Percentiles rank a stretch among this genome's conserved stretches.
phyloP scores from a whole-genome alignment of 1,140 invertebrate genomes.

The Neuroterus valhalla region DNA sequence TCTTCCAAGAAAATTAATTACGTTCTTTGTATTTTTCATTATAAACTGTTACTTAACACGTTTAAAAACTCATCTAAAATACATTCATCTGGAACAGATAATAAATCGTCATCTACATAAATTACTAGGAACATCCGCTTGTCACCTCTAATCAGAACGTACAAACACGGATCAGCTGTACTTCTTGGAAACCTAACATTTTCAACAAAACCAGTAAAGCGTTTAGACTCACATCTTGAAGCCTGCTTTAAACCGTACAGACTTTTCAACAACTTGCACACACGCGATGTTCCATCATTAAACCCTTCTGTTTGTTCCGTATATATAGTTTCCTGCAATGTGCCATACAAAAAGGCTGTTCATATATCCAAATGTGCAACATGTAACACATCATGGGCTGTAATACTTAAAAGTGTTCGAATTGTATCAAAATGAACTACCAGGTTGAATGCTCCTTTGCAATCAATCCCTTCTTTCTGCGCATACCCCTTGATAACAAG shows the following conservation, averaged over 20 bases:
- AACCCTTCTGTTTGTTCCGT: conserved; percentile 67
- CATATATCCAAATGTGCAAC: conserved; percentile 65
- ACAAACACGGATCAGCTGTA: conserved; percentile 54
- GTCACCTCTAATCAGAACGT: conserved; percentile 52
- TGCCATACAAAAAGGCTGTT: conserved; percentile 68
- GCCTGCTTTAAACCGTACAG: conserved; percentile 72
- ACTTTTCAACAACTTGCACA: conserved; percentile 62
- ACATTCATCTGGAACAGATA: conserved; percentile 36
- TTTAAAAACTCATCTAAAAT: conserved; percentile 37
- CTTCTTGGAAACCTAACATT: conserved; percentile 48
- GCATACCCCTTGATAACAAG: conserved; percentile 53
- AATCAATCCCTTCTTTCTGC: conserved; percentile 50
- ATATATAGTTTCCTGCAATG: conserved; percentile 63
- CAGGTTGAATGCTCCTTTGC: conserved; percentile 49
- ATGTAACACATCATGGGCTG: conserved; percentile 46
- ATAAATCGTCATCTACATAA: conserved; percentile 57
- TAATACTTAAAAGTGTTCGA: conserved; percentile 50
- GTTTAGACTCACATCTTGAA: conserved; percentile 65
- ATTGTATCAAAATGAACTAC: conserved; percentile 54
- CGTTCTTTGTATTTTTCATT: conserved; percentile 33
- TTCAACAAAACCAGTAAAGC: conserved; percentile 42
- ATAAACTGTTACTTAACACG: conserved; percentile 39
- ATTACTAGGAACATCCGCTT: conserved; percentile 46
- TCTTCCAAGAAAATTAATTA: conserved; percentile 41
- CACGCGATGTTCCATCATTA: conserved; percentile 45